These are phyloP conservation scores for Heliconius cydno DNA, from an alignment of 2,888 invertebrate species.

Conservation along the genomic window DNA sequence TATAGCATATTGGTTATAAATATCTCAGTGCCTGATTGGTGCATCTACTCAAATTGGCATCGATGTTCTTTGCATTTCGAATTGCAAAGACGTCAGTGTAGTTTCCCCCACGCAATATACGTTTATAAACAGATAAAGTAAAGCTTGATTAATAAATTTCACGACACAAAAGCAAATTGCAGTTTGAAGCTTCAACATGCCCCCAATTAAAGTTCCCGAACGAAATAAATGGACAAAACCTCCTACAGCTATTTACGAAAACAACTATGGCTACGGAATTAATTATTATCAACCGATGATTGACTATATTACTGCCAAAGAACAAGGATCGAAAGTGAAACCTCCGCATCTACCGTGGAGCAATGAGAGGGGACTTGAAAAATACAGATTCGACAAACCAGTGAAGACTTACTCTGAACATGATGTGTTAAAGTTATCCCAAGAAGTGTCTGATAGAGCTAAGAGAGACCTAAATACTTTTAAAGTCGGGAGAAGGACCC, in stretches of 20 bases:
- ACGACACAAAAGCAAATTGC: constrained; percentile 47
- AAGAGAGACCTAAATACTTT: constrained; percentile 86
- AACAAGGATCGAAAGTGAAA: constrained; percentile 69
- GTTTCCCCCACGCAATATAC: constrained; percentile 64
- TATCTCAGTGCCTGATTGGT: constrained; percentile 73
- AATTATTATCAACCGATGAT: constrained; percentile 95
- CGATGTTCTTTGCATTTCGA: constrained; percentile 54
- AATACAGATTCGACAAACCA: constrained; percentile 86
- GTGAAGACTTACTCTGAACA: constrained; percentile 86
- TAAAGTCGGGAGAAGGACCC: constrained; percentile 84
- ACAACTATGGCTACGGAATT: constrained; percentile 92
- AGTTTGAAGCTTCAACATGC: constrained; percentile 55
- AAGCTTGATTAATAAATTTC: constrained; percentile 58
- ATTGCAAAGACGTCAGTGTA: constrained; percentile 70
- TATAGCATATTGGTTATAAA: constrained; percentile 70
- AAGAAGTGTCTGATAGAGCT: constrained; percentile 87
- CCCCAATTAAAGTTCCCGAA: constrained; percentile 75
- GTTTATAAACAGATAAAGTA: constrained; percentile 62
- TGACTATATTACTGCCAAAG: constrained; percentile 90
- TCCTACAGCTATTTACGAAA: constrained; percentile 88
- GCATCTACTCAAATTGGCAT: constrained; percentile 70
- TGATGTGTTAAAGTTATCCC: constrained; percentile 86
- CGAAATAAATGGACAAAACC: constrained; percentile 81
- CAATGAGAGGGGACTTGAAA: constrained; percentile 87
- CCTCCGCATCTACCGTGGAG: constrained; percentile 89